A percentile compares a stretch with the other conserved stretches of the same genome.
These are phyloP conservation scores for Rhinophrynus dorsalis DNA, from an alignment of 2,797 vertebrate genomes.

Conservation along the genomic window DNA sequence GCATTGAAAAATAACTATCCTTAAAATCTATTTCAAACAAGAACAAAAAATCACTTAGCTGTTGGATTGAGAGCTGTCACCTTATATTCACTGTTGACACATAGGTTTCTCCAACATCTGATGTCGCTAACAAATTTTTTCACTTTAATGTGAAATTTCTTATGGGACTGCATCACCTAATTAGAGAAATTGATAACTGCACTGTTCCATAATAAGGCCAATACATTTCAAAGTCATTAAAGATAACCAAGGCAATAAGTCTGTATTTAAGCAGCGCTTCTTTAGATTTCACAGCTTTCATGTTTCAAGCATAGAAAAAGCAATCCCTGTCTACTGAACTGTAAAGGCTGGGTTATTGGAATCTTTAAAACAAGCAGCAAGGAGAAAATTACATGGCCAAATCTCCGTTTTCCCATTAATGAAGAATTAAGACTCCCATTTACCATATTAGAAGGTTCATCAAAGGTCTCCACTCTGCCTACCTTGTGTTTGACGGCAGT, in stretches of 20 bases:
- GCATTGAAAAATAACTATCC: no score
- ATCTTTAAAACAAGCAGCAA: constrained; percentile 90
- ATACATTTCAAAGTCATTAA: constrained; percentile 98
- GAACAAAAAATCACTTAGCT: no score
- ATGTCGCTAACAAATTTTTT: constrained; percentile 76
- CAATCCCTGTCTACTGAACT: constrained; percentile 91
- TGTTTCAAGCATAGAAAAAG: constrained; percentile 73
- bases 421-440: constrained; percentile 95
- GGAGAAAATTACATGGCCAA: constrained; percentile 91
- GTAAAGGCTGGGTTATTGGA: constrained; percentile 92
- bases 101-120: constrained; percentile 61
- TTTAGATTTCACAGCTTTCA: constrained; percentile 81
- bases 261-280: constrained; percentile 87
- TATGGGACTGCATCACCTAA: constrained; percentile 89
- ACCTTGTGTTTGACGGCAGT: constrained; percentile 83
- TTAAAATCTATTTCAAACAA: no score
- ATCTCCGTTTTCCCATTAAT: constrained; percentile 92
- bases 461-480: constrained; percentile 76
- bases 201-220: constrained; percentile 94
- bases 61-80: no score
- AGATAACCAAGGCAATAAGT: constrained; percentile 97
- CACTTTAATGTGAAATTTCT: constrained; percentile 90
- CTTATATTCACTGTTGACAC: constrained; percentile 54
- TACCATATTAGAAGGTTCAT: constrained; percentile 91
- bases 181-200: constrained; percentile 98